Percentiles rank a stretch among this genome's conserved stretches.
phyloP scores from a whole-genome alignment of 2,888 invertebrate genomes.

The Cephus runcator region DNA sequence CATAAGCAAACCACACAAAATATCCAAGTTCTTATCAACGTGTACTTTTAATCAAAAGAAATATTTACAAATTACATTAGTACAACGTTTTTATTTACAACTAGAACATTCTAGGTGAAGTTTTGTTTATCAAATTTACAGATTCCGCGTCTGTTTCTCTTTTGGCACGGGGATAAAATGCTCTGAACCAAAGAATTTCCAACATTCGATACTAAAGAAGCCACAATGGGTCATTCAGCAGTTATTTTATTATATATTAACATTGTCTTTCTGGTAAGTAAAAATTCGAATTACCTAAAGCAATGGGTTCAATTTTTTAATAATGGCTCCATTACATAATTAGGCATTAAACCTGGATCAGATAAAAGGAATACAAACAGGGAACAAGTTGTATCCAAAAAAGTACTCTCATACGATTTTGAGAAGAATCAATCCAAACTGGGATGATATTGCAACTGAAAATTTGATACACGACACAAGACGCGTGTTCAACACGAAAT shows the following conservation, averaged over 20 bases:
- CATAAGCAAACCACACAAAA: background rate
- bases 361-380: background rate
- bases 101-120: background rate
- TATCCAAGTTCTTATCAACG: background rate
- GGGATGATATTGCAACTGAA: background rate
- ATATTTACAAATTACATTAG: background rate
- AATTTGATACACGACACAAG: background rate
- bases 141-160: background rate
- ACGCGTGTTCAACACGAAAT: background rate
- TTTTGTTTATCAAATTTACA: background rate
- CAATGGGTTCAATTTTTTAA: background rate
- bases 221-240: background rate
- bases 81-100: background rate
- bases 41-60: background rate
- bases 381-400: background rate
- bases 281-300: background rate
- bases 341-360: background rate
- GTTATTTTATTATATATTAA: background rate
- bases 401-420: background rate
- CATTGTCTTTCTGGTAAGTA: background rate
- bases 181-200: background rate
- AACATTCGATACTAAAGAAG: background rate
- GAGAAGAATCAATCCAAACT: background rate
- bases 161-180: background rate
- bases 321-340: background rate